Conservation (phyloP, 2,113 vertebrate species). For the Chauna torquata region DNA sequence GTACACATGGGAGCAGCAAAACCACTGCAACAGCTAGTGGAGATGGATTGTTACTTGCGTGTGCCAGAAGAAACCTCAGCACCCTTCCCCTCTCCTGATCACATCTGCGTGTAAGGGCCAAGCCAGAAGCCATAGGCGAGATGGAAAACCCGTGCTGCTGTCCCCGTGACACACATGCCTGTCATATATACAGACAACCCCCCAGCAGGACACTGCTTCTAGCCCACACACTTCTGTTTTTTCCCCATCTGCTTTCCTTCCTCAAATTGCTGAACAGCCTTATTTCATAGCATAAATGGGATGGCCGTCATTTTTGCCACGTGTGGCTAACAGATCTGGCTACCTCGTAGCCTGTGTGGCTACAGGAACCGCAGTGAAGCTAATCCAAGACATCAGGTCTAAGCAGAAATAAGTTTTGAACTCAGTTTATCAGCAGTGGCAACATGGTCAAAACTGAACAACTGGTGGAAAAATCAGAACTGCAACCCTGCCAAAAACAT, state of each 20-base stretch:
- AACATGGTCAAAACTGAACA: background rate
- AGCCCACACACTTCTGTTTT: background rate
- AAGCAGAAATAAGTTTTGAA: background rate
- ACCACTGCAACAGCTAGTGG: background rate
- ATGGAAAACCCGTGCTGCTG: accelerated
- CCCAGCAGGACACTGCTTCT: background rate
- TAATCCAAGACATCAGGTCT: background rate
- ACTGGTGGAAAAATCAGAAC: background rate
- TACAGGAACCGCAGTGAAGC: background rate
- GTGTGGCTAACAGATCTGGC: background rate
- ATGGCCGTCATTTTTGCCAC: background rate
- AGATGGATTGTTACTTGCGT: background rate
- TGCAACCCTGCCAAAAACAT: background rate
- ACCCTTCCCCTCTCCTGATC: accelerated
- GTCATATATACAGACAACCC: background rate
- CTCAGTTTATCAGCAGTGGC: background rate
- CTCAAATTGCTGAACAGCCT: background rate
- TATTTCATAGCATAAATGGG: background rate
- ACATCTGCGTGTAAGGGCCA: background rate
- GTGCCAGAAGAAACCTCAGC: background rate
- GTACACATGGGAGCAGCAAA: too few species aligned
- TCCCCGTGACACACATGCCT: background rate
- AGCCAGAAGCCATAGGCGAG: background rate
- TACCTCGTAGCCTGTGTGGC: background rate
- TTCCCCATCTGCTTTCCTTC: background rate